These are phyloP conservation scores for Schlechtendalia chinensis DNA, from an alignment of 1,140 invertebrate species.

Conservation along the genomic window DNA sequence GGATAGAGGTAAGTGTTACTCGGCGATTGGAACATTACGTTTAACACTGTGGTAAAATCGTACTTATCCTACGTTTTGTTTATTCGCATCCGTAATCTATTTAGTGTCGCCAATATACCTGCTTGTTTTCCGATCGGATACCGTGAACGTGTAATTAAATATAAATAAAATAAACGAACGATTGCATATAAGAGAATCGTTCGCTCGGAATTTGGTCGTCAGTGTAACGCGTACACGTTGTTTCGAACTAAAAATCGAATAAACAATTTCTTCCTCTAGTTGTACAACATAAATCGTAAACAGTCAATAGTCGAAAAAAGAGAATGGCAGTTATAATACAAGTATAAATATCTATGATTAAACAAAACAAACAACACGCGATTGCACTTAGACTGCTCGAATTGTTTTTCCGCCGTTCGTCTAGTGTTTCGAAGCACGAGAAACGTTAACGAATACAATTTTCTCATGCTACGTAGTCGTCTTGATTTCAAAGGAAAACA, in stretches of 20 bases:
- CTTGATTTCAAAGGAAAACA: neutral
- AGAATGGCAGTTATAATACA: neutral
- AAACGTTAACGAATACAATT: too few species aligned
- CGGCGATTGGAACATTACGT: neutral
- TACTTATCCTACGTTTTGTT: constrained; percentile 1
- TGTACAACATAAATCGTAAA: too few species aligned
- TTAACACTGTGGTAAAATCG: neutral
- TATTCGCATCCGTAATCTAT: constrained; percentile 28
- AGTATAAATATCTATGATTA: too few species aligned
- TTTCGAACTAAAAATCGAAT: neutral
- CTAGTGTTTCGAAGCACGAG: too few species aligned
- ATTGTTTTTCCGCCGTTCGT: too few species aligned
- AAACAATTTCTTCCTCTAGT: neutral
- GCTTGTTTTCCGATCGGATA: neutral
- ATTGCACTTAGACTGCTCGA: too few species aligned
- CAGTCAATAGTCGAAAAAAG: too few species aligned
- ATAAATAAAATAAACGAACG: too few species aligned
- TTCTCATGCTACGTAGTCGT: too few species aligned
- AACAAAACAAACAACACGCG: too few species aligned
- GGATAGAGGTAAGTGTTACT: too few species aligned
- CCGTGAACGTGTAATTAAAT: constrained; percentile 8
- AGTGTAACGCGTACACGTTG: neutral
- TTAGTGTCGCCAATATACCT: neutral
- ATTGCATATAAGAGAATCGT: neutral
- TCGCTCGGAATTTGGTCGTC: neutral